Evolutionary conservation across 2,113 vertebrate species (phyloP).

Genomic region (Urocynchramus pylzowi): DNA sequence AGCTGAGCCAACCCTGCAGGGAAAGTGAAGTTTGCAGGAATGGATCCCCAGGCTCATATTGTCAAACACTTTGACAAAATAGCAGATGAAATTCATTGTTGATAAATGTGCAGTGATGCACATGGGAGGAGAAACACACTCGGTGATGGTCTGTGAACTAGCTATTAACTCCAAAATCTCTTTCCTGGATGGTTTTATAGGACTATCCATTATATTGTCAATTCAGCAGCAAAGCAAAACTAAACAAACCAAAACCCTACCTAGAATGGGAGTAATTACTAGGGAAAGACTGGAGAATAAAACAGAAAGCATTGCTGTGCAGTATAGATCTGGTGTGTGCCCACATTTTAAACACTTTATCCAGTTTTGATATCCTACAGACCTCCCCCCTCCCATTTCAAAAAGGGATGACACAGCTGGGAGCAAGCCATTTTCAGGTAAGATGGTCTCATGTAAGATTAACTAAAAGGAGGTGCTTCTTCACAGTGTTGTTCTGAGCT

Average conservation of each 20-base stretch:
- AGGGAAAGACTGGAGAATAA: neutral
- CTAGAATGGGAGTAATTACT: neutral
- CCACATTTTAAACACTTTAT: neutral
- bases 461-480: neutral
- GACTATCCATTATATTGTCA: slow-evolving; percentile 45
- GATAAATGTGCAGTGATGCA: slow-evolving; percentile 43
- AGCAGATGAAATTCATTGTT: slow-evolving; percentile 1
- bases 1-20: neutral
- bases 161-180: slow-evolving; percentile 43
- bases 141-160: neutral
- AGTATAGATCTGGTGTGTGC: neutral
- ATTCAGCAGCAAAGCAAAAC: slow-evolving; percentile 19
- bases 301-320: neutral
- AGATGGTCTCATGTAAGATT: neutral
- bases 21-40: neutral
- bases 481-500: neutral
- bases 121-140: slow-evolving; percentile 28
- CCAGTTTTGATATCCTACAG: neutral
- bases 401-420: neutral
- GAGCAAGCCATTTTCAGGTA: neutral
- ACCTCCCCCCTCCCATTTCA: neutral
- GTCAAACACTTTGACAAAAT: neutral
- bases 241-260: neutral
- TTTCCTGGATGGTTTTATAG: slow-evolving; percentile 43
- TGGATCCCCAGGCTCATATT: neutral